Evolutionary conservation across 1,140 invertebrate species (phyloP).

Genomic region (Metaphire vulgaris): DNA sequence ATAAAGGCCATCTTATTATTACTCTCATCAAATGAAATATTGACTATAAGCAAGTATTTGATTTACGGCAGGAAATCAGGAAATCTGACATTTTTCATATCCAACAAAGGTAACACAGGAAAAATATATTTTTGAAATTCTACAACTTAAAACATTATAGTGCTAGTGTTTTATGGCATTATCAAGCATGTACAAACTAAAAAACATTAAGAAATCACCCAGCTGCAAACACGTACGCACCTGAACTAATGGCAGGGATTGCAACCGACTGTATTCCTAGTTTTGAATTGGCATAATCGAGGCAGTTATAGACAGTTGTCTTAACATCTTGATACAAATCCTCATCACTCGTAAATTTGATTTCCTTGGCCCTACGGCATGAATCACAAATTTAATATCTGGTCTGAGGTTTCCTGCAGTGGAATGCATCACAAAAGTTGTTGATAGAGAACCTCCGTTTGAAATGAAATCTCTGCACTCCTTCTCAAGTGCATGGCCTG

Average conservation of each 20-base stretch:
- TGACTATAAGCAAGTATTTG: too few relatives aligned
- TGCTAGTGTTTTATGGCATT: too few relatives aligned
- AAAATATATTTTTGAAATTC: too few relatives aligned
- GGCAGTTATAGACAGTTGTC: constrained; percentile 35
- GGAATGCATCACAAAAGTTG: neutral
- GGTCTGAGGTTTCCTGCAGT: constrained; percentile 18
- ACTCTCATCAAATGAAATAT: too few relatives aligned
- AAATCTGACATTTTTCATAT: too few relatives aligned
- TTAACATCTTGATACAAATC: neutral
- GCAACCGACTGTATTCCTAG: constrained; percentile 33
- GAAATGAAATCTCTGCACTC: constrained; percentile 19
- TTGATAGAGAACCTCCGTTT: neutral
- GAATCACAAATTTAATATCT: constrained; percentile 21
- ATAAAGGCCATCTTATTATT: too few relatives aligned
- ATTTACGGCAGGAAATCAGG: too few relatives aligned
- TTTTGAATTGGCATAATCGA: constrained; percentile 36
- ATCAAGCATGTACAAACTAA: neutral
- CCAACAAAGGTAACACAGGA: too few relatives aligned
- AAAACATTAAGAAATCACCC: constrained; percentile 3
- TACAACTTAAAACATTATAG: neutral
- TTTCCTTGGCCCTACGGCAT: constrained; percentile 22
- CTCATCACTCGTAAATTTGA: neutral
- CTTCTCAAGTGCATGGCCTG: too few relatives aligned
- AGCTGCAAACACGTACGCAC: too few relatives aligned
- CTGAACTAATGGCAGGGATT: constrained; percentile 41